Evolutionary conservation across 2,888 invertebrate genomes (phyloP), one percentile per base, ranked within the genome.

Genomic region (Dione juno): DNA sequence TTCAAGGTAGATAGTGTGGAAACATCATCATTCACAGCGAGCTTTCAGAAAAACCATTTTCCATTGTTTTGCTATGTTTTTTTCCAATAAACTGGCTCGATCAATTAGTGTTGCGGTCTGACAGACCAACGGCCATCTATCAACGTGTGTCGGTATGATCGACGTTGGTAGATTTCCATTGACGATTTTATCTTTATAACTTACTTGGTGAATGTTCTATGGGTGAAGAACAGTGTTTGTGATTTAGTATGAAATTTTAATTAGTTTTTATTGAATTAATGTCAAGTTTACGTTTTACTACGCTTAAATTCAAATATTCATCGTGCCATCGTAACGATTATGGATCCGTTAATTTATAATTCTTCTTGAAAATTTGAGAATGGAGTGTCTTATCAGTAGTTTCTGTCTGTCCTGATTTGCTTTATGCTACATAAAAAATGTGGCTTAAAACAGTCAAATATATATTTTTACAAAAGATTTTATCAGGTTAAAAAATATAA

Each of bases 41-140:
- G 63, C 68, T 63, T 61, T 68, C 68, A 68, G 43, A 35, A 45
- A 54, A 68, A 61, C 68, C 63, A 54, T 63, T 68, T 68, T 37
- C 66, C 57, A 71, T 68, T 68, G 72, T 72, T 72, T 72, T 69
- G 66, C 66, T 66, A 69, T 58, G 68, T 69, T 69, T 58, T 54
- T 72, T 69, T 52, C 72, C 67, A 58, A 69, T 69, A 67, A 58
- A 66, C 69, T 58, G 64, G 69, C 54, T 58, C 70, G 64, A 61
- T 67, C 70, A 67, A 73, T 73, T 73, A 70, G 70, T 69, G 57
- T 43, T 41, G 37, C 66, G 58, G 65, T 48, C 70, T 64, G 75
- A 70, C 67, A 67, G 73, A 68, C 66, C 73, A 43, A 28, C 67
- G 71, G 71, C 59, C 71, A 75, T 75, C 68, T 58, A 75, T 75